Evolutionary conservation across 2,113 vertebrate genomes (phyloP).

Genomic region (Rafetus swinhoei): DNA sequence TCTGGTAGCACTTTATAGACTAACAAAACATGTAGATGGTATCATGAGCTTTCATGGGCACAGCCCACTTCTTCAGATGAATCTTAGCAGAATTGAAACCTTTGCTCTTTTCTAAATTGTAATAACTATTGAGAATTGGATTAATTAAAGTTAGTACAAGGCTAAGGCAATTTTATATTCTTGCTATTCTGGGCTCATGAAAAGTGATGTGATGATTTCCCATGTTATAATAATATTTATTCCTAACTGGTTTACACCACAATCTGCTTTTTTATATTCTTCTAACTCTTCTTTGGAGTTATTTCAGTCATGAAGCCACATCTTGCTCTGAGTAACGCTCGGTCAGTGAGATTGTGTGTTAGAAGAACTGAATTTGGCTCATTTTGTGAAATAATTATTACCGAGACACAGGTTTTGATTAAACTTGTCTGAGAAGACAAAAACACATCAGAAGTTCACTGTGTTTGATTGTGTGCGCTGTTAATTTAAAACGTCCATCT

Average conservation of each 20-base stretch:
- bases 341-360: background rate
- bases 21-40: too few species aligned
- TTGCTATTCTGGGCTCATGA: rapidly evolving
- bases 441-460: background rate
- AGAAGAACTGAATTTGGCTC: background rate
- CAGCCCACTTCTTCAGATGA: too few species aligned
- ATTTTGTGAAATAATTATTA: background rate
- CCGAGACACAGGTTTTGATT: background rate
- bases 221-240: background rate
- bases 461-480: background rate
- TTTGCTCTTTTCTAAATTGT: background rate
- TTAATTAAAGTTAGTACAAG: background rate
- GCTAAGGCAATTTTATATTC: background rate
- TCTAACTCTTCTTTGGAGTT: rapidly evolving
- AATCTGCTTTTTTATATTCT: background rate
- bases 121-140: background rate
- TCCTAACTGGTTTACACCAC: background rate
- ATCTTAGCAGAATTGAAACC: background rate
- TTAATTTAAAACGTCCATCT: background rate
- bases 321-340: background rate
- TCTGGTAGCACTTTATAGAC: too few species aligned
- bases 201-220: background rate
- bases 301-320: background rate
- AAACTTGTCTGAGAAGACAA: background rate
- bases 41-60: too few species aligned